Base-by-base conservation (phyloP, 2,888 invertebrate genomes). In the Eugnorisma glareosa region DNA sequence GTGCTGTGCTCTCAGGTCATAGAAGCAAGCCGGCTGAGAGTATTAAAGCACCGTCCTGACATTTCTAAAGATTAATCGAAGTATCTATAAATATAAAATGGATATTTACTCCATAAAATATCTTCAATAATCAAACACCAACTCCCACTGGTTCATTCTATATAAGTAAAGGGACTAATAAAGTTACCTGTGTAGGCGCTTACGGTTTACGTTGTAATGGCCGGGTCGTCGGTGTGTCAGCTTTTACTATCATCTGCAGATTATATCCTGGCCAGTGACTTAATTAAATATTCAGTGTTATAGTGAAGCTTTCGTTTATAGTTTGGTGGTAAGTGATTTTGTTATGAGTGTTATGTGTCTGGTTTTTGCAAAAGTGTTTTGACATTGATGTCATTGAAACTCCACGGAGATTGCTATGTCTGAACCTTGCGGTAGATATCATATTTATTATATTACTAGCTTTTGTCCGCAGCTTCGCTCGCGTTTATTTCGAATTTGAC, bases 211-310 rank as follows among this genome's bases (percentile, higher is more conserved):
- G 69, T 79, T 87, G 75, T 79, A 83, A 81, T 79, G 74, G 75
- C 13, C 4, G 86, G 86, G 84, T 78, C 70, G 67, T 57, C 61
- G 10, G 24, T 73, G 81, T 76, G 40, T 43, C 73, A 75, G 31
- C 81, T 79, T 82, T 77, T 73, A 80, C 63, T 84, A 35, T 28
- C 61, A 79, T 74, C 77, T 35, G 6, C 45, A 79, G 80, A 83
- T 85, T 83, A 87, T 81, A 78, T 78, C 74, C 67, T 73, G 68
- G 75, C 66, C 51, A 81, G 72, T 85, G 79, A 85, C 81, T 86
- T 86, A 83, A 87, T 87, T 83, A 85, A 85, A 83, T 81, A 79
- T 75, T 76, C 73, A 75, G 67, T 72, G 67, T 66, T 85, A 78
- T 73, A 71, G 68, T n/a, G 54, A 82, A 73, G 66, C 59, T 71